Evolutionary conservation across 2,113 vertebrate species (phyloP).

Genomic region (Clarias macrocephalus): DNA sequence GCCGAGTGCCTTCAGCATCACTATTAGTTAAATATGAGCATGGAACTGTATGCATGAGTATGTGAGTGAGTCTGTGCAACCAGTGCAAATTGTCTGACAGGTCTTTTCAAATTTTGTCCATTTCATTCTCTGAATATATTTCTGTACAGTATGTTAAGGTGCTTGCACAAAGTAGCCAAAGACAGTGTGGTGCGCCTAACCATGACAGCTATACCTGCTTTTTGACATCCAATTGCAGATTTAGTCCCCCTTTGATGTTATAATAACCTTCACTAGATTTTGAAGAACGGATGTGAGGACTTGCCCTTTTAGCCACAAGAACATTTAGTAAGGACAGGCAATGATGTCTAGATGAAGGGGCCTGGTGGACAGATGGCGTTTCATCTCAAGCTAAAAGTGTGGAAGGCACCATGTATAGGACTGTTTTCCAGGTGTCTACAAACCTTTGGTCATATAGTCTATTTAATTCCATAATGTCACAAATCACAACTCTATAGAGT

Average conservation of each 20-base stretch:
- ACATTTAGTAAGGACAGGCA: background rate
- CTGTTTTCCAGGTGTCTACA: background rate
- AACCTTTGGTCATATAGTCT: background rate
- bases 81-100: constrained; percentile 1
- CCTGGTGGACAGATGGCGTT: background rate
- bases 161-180: background rate
- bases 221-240: background rate
- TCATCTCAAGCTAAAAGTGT: background rate
- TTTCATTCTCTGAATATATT: background rate
- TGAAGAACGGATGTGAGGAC: background rate
- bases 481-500: constrained; percentile 58
- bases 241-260: background rate
- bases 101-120: background rate
- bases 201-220: background rate
- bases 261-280: background rate
- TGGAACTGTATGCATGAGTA: constrained; percentile 2
- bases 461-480: constrained; percentile 39
- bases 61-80: background rate
- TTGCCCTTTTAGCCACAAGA: background rate
- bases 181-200: background rate
- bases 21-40: constrained; percentile 23
- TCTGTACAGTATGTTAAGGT: background rate
- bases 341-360: no score
- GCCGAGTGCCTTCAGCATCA: background rate
- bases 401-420: background rate